These are phyloP conservation scores for Tenualosa thibaudeaui DNA, from an alignment of 2,797 vertebrate genomes.

Conservation along the genomic window DNA sequence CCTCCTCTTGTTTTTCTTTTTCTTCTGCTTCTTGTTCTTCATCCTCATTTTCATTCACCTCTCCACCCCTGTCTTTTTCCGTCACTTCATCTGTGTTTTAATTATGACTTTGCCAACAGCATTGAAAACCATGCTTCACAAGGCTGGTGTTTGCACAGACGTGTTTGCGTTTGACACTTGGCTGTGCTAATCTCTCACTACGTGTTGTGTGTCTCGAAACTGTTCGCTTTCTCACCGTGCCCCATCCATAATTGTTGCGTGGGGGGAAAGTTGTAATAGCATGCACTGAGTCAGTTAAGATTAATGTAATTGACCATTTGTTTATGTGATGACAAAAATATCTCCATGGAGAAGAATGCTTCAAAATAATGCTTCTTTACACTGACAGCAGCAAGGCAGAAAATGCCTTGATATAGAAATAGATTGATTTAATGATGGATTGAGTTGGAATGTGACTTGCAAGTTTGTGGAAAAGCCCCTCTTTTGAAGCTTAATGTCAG, in stretches of 20 bases:
- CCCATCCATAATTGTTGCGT: constrained; percentile 3
- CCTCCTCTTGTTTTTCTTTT: not conserved
- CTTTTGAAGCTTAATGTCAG: not conserved
- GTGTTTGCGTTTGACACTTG: constrained; percentile 4
- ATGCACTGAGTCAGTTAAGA: not conserved
- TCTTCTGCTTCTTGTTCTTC: not conserved
- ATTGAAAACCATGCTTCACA: constrained; percentile 1
- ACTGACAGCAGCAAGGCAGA: not conserved
- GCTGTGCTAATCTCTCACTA: constrained; percentile 31
- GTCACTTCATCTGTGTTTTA: not conserved
- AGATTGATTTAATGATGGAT: too few species aligned
- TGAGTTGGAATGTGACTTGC: not conserved
- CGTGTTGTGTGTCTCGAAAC: constrained; percentile 2
- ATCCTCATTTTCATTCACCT: not conserved
- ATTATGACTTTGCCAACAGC: constrained; percentile 32
- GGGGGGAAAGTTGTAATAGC: constrained; percentile 13
- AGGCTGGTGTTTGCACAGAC: constrained; percentile 41
- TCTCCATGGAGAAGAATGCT: constrained; percentile 37
- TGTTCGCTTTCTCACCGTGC: not conserved
- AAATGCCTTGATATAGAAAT: not conserved
- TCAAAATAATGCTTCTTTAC: not conserved
- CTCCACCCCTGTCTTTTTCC: not conserved
- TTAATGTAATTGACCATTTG: constrained; percentile 24
- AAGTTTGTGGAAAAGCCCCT: not conserved
- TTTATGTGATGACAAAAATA: constrained; percentile 16